Evolutionary conservation across 2,797 vertebrate genomes (phyloP).

Genomic region (Bradypodion ventrale): DNA sequence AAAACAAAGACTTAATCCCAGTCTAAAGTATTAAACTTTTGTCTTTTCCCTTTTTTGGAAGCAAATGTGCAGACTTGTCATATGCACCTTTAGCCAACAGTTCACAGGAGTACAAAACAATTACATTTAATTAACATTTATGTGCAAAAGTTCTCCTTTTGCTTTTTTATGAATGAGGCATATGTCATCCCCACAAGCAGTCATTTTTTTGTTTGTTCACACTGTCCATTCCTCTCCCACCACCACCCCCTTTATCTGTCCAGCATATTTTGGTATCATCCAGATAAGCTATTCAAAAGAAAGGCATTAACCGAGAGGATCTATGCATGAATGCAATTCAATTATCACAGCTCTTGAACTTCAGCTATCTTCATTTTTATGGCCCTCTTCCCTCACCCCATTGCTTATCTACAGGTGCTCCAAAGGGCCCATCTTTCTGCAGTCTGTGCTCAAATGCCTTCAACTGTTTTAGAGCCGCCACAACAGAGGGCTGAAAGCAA

Average conservation of each 20-base stretch:
- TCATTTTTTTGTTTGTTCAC: background rate
- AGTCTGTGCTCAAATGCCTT: background rate
- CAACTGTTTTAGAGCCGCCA: background rate
- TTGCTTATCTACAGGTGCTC: background rate
- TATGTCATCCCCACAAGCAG: background rate
- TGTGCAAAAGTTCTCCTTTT: background rate
- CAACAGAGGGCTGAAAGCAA: background rate
- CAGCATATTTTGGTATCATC: background rate
- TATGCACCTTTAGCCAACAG: background rate
- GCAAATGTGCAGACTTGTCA: background rate
- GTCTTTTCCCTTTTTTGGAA: background rate
- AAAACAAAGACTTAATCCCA: background rate
- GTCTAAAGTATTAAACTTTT: background rate
- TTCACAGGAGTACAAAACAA: background rate
- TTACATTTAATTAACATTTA: background rate
- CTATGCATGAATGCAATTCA: background rate
- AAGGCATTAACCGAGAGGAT: background rate
- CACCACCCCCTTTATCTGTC: background rate
- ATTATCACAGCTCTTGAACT: background rate
- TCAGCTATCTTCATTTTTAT: background rate
- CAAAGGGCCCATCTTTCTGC: background rate
- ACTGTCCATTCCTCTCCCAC: background rate
- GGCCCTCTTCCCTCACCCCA: background rate
- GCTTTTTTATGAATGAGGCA: background rate
- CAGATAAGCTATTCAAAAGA: background rate